Conservation (phyloP, 2,797 vertebrate species). For the Alectoris magna region DNA sequence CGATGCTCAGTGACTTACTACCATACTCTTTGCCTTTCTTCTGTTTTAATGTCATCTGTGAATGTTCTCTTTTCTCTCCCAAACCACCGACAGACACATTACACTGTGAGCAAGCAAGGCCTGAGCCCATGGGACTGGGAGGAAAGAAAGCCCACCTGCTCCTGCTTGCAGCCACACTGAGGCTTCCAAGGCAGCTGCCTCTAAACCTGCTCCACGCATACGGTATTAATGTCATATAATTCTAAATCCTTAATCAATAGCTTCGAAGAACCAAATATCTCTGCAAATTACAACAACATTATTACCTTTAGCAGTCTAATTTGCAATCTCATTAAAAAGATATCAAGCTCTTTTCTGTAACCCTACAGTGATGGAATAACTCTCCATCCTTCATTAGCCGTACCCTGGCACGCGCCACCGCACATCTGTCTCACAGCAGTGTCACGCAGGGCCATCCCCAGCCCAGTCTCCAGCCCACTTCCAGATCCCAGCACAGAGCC, state of each 20-base stretch:
- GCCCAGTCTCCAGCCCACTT: neutral
- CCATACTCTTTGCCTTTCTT: neutral
- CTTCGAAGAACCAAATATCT: constrained; percentile 34
- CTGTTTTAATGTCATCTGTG: neutral
- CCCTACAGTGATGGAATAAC: constrained; percentile 24
- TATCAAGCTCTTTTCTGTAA: constrained; percentile 20
- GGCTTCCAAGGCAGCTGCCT: neutral
- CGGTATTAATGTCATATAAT: constrained; percentile 12
- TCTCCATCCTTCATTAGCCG: constrained; percentile 6
- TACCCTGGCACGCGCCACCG: neutral
- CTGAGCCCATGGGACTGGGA: neutral
- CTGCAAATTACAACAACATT: constrained; percentile 36
- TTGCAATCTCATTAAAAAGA: constrained; percentile 57
- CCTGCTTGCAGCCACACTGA: neutral
- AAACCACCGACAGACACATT: neutral
- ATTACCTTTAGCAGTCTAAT: constrained; percentile 51
- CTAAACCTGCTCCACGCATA: neutral
- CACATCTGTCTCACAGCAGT: neutral
- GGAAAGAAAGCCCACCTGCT: neutral
- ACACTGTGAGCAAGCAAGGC: neutral
- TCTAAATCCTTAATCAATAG: constrained; percentile 61
- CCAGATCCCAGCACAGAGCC: neutral
- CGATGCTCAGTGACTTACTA: neutral
- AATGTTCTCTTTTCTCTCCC: neutral
- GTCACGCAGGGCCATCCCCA: neutral